These are phyloP conservation scores for Corydoras maculifer DNA, from an alignment of 2,113 vertebrate genomes.

Conservation along the genomic window DNA sequence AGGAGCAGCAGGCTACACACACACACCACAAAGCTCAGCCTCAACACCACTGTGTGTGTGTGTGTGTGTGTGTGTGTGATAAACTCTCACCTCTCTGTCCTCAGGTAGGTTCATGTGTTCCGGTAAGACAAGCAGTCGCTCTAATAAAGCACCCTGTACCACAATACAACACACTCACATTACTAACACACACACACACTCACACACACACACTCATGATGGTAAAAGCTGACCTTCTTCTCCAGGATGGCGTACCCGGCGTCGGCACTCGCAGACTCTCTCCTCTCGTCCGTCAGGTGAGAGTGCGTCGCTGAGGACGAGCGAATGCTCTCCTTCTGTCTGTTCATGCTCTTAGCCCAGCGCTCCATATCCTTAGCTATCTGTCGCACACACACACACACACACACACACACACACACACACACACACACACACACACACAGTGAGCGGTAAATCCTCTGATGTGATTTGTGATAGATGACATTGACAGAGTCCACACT, in stretches of 20 bases:
- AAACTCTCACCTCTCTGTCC: slow-evolving; percentile 62
- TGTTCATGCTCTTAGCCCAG: slow-evolving; percentile 84
- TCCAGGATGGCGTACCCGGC: slow-evolving; percentile 84
- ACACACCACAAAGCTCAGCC: not conserved
- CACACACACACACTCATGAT: not conserved
- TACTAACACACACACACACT: not conserved
- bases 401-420: too few relatives aligned
- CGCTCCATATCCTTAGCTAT: slow-evolving; percentile 91
- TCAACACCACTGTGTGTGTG: not conserved
- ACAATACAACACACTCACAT: not conserved
- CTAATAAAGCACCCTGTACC: slow-evolving; percentile 73
- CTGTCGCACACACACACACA: slow-evolving; percentile 45
- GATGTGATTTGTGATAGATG: too few relatives aligned
- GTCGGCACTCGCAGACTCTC: slow-evolving; percentile 82
- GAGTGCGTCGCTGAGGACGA: slow-evolving; percentile 48
- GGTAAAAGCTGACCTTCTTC: slow-evolving; percentile 70
- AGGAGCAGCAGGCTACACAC: slow-evolving; percentile 53
- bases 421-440: not conserved
- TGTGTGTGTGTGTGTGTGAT: not conserved
- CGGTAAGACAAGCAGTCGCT: slow-evolving; percentile 72
- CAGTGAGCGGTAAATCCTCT: too few relatives aligned
- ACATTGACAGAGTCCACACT: slow-evolving; percentile 33
- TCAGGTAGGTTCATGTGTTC: slow-evolving; percentile 74
- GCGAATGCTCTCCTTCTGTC: slow-evolving; percentile 84
- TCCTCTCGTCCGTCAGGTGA: slow-evolving; percentile 66